A percentile compares a stretch with the other conserved stretches of the same genome.
phyloP scores from a whole-genome alignment of 1,140 invertebrate species.

The Potamilus streckersoni region DNA sequence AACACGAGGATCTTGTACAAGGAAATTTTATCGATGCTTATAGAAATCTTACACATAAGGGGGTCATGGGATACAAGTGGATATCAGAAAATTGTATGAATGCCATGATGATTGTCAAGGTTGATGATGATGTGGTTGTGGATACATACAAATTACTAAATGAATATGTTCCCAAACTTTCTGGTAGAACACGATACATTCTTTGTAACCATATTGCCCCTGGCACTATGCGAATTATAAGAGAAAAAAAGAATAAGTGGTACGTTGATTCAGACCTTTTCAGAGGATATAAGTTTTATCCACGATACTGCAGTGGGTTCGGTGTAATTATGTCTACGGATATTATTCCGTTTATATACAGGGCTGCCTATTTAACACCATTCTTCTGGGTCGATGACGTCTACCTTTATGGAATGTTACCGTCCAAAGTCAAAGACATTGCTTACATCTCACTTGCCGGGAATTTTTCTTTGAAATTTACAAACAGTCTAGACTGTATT shows the following conservation, averaged over 20 bases:
- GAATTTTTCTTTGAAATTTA: no score
- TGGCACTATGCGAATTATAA: conserved; percentile 31
- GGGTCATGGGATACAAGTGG: no score
- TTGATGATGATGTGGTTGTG: conserved; percentile 50
- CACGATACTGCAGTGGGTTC: conserved; percentile 50
- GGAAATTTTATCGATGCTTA: conserved; percentile 61
- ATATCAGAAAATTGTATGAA: no score
- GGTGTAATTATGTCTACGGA: conserved; percentile 39
- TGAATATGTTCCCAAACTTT: conserved; percentile 14
- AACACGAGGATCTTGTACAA: conserved; percentile 58
- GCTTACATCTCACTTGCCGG: conserved; percentile 44
- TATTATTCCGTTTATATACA: conserved; percentile 47
- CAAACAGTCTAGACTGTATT: no score
- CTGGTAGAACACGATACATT: conserved; percentile 24
- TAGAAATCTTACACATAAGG: conserved; percentile 60
- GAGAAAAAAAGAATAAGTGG: conserved; percentile 35
- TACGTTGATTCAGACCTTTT: conserved; percentile 37
- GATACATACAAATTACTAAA: conserved; percentile 26
- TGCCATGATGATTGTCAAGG: no score
- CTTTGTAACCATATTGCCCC: conserved; percentile 33
- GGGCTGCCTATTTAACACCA: conserved; percentile 55
- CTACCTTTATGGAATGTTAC: conserved; percentile 70
- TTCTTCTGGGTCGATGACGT: conserved; percentile 73
- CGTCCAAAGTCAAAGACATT: conserved; percentile 14
- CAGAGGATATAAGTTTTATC: conserved; percentile 34